phyloP scores from a whole-genome alignment of 2,797 vertebrate species.

The Chelon labrosus region DNA sequence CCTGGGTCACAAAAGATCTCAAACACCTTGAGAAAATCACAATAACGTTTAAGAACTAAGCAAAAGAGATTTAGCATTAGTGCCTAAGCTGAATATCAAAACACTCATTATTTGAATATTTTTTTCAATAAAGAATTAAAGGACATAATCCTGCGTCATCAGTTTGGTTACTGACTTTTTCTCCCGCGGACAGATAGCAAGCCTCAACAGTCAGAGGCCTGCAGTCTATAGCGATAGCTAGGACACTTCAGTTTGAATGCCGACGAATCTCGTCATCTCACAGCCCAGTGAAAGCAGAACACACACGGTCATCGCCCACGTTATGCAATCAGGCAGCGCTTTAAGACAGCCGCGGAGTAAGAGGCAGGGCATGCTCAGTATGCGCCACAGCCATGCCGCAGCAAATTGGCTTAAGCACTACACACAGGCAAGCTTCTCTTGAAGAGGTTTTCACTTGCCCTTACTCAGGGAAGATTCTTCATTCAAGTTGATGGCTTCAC shows the following conservation, averaged over 20 bases:
- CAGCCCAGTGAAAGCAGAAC: constrained; percentile 72
- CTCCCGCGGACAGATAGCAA: constrained; percentile 54
- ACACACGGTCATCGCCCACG: constrained; percentile 75
- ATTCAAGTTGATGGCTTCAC: constrained; percentile 66
- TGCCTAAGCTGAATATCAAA: constrained; percentile 4
- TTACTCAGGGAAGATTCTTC: constrained; percentile 71
- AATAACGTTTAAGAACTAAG: constrained; percentile 47
- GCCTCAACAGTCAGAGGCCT: constrained; percentile 57
- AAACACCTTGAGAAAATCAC: constrained; percentile 64
- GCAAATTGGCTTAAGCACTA: constrained; percentile 83
- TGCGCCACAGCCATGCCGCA: constrained; percentile 74
- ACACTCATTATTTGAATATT: background rate
- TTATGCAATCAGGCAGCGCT: constrained; percentile 83
- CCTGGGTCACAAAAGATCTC: constrained; percentile 72
- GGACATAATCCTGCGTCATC: constrained; percentile 52
- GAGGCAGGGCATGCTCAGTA: constrained; percentile 81
- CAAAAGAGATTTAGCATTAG: constrained; percentile 18
- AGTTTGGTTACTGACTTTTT: constrained; percentile 30
- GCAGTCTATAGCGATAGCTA: constrained; percentile 44
- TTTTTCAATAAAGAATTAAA: constrained; percentile 16
- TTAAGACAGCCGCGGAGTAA: constrained; percentile 74
- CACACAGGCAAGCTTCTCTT: constrained; percentile 74
- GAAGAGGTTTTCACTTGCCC: constrained; percentile 74
- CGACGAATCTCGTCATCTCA: constrained; percentile 69
- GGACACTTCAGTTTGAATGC: constrained; percentile 68